Evolutionary conservation across 2,113 vertebrate species (phyloP).

Genomic region (Romanogobio albipinnatus): DNA sequence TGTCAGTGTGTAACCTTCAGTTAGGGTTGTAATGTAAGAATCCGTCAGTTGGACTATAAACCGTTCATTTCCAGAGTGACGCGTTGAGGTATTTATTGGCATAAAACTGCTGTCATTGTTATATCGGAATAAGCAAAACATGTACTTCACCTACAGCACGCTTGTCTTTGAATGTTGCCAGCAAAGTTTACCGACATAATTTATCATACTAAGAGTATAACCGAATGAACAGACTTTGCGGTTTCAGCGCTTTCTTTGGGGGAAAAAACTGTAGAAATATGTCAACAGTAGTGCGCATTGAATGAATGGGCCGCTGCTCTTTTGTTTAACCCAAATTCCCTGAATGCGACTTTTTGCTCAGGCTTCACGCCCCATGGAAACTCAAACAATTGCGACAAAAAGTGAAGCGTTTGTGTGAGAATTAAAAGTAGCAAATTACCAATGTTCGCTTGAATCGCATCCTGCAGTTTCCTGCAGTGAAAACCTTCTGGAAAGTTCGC

Average conservation of each 20-base stretch:
- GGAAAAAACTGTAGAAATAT: background rate
- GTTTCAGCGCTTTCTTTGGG: background rate
- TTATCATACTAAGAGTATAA: background rate
- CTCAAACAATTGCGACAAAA: background rate
- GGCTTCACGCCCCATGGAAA: background rate
- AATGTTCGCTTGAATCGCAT: no score
- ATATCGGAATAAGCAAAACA: background rate
- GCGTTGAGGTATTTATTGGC: background rate
- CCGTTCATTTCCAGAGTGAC: background rate
- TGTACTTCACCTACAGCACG: background rate
- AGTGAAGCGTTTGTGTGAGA: background rate
- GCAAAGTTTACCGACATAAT: background rate
- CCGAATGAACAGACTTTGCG: background rate
- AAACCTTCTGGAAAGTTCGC: conserved; percentile 68
- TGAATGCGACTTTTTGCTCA: background rate
- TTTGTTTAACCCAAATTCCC: background rate
- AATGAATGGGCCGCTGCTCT: background rate
- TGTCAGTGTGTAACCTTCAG: background rate
- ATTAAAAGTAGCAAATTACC: no score
- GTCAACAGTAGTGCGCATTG: background rate
- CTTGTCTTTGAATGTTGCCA: background rate
- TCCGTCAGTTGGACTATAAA: background rate
- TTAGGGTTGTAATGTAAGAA: background rate
- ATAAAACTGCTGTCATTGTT: background rate
- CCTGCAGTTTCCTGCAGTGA: background rate